A percentile compares a stretch with the other conserved stretches of the same genome.
phyloP scores from a whole-genome alignment of 1,140 invertebrate genomes.

The Copidosoma floridanum region DNA sequence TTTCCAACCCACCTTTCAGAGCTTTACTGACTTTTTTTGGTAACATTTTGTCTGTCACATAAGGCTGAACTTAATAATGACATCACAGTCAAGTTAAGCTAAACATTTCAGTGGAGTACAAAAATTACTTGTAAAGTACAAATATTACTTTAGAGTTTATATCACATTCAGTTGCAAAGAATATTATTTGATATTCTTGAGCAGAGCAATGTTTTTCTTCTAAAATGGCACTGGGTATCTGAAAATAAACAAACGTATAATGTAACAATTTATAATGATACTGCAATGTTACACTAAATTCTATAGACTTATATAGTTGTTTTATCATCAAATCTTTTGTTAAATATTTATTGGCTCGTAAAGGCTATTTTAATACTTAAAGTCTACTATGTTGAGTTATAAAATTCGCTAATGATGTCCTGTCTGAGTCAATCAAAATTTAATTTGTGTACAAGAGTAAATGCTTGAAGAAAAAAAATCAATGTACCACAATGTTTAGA shows the following conservation, averaged over 20 bases:
- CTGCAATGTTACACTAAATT: too few species aligned
- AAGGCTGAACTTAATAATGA: constrained; percentile 19
- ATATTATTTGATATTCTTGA: constrained; percentile 4
- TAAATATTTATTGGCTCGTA: too few species aligned
- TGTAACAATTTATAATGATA: too few species aligned
- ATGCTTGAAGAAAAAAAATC: too few species aligned
- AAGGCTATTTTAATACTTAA: background rate
- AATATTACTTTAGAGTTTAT: constrained; percentile 17
- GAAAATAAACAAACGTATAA: background rate
- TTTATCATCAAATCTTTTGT: too few species aligned
- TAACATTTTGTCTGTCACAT: constrained; percentile 8
- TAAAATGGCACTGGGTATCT: constrained; percentile 22
- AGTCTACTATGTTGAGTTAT: background rate
- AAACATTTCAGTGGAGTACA: constrained; percentile 2
- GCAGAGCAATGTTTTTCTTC: constrained; percentile 4
- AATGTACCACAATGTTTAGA: background rate
- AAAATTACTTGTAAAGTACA: constrained; percentile 5
- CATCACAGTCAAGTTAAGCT: constrained; percentile 11
- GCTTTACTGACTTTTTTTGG: constrained; percentile 14
- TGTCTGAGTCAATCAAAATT: background rate
- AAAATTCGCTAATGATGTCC: background rate
- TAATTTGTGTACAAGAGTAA: background rate
- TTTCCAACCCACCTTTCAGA: constrained; percentile 4
- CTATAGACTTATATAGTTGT: too few species aligned
- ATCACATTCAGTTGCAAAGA: constrained; percentile 19